Evolutionary conservation across 2,797 vertebrate genomes (phyloP).

Genomic region (Selene dorsalis): DNA sequence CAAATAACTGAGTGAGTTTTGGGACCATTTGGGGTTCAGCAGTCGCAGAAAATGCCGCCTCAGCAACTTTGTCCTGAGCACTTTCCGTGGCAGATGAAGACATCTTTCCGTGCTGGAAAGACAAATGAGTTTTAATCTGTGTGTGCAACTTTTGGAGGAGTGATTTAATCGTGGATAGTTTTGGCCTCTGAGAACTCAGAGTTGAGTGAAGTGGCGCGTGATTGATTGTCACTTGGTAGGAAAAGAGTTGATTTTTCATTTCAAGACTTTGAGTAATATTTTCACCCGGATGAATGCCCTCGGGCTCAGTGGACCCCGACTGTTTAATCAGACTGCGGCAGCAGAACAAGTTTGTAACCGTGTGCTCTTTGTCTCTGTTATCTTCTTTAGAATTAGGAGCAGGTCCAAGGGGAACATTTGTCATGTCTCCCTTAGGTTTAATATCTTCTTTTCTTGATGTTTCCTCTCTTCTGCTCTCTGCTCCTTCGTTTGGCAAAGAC

Average conservation of each 20-base stretch:
- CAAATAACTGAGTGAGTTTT: conserved; percentile 2
- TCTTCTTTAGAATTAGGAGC: conserved; percentile 43
- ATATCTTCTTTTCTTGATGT: conserved; percentile 29
- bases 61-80: conserved; percentile 12
- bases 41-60: conserved; percentile 12
- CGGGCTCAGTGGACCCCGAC: conserved; percentile 30
- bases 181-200: conserved; percentile 32
- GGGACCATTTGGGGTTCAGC: background rate
- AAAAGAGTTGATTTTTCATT: conserved; percentile 58
- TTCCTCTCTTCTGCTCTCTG: conserved; percentile 11
- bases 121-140: conserved; percentile 20
- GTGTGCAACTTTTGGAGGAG: conserved; percentile 26
- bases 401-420: conserved; percentile 51
- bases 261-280: conserved; percentile 39
- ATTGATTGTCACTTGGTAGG: conserved; percentile 55
- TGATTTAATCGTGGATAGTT: conserved; percentile 33
- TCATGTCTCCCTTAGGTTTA: conserved; percentile 44
- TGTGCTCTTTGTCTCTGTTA: conserved; percentile 51
- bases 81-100: conserved; percentile 20
- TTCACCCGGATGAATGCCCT: conserved; percentile 38
- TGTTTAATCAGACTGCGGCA: conserved; percentile 66
- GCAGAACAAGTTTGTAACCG: conserved; percentile 42
- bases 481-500: conserved; percentile 19
- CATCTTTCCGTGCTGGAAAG: background rate
- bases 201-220: conserved; percentile 32